Base-by-base conservation (phyloP, 2,888 invertebrate genomes). In the Morpho deidamia region DNA sequence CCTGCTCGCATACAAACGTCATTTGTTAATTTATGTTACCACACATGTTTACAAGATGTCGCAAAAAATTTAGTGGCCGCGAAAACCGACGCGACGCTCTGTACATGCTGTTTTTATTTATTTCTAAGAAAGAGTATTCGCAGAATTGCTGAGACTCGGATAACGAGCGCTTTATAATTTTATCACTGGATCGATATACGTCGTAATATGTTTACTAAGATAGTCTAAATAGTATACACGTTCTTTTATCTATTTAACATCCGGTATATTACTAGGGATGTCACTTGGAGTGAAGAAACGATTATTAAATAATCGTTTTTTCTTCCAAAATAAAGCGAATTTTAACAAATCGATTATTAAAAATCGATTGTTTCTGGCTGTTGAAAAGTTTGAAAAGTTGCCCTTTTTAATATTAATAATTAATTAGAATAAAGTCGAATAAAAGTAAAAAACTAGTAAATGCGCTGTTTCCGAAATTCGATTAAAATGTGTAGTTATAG, bases 201-300 rank as follows among this genome's bases (percentile, higher is more conserved):
- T 44, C 51, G 47, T 55, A 48, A 43, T 38, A n/a, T 55, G 44
- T 54, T 51, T 55, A 44, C 38, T 47, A 41, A 37, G 44, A 49
- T 53, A 55, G 43, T 44, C 39, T 39, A 35, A 44, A 52, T 51
- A 44, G 55, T 54, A 46, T 51, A 46, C 50, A 48, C 66, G 74
- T 73, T 72, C 73, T 76, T 81, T 83, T 85, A 85, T 84, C 83
- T 80, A 73, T 72, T 76, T 78, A 80, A 81, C 83, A 84, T 83
- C 83, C 84, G 84, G 83, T 74, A 78, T 78, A 76, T 76, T 76
- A 76, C 40, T 50, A 23, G 23, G 23, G 23, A 1, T 23, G 23
- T 23, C 0, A 23, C 23, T 23, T 23, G 23, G 2, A 23, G 23
- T 23, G 23, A 23, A 23, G 5, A 23, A 23, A 1, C 23, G 2